Evolutionary conservation across 2,113 vertebrate genomes (phyloP).

Genomic region (Paraplagusia blochii): DNA sequence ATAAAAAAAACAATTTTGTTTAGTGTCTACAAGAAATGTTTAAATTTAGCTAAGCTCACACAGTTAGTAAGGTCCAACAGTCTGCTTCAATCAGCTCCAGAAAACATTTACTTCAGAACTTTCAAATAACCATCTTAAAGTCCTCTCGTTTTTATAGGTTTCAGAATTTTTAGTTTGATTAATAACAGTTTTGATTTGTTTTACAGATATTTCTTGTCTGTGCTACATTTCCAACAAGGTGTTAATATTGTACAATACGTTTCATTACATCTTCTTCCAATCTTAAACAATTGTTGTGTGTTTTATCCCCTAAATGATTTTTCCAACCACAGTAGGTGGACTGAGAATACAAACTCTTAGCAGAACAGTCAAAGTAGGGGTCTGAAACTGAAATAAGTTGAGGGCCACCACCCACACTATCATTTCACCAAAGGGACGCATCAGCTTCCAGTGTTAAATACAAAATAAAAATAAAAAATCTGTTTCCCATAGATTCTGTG

Average conservation of each 20-base stretch:
- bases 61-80: conserved; percentile 6
- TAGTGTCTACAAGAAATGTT: conserved; percentile 2
- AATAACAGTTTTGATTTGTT: neutral
- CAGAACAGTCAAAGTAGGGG: too few relatives aligned
- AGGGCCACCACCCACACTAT: too few relatives aligned
- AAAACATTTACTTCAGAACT: neutral
- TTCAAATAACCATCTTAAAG: neutral
- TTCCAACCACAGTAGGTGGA: neutral
- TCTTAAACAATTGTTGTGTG: neutral
- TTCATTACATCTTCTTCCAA: neutral
- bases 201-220: neutral
- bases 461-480: too few relatives aligned
- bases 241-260: neutral
- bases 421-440: too few relatives aligned
- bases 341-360: neutral
- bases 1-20: neutral
- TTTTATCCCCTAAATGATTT: neutral
- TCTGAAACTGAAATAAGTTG: too few relatives aligned
- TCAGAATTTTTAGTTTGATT: conserved; percentile 1
- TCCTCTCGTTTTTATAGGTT: neutral
- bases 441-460: too few relatives aligned
- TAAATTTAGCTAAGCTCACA: conserved; percentile 17
- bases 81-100: conserved; percentile 2
- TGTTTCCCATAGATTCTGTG: too few relatives aligned
- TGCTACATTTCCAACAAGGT: neutral